phyloP scores from a whole-genome alignment of 2,113 vertebrate genomes.

The Odontesthes bonariensis region DNA sequence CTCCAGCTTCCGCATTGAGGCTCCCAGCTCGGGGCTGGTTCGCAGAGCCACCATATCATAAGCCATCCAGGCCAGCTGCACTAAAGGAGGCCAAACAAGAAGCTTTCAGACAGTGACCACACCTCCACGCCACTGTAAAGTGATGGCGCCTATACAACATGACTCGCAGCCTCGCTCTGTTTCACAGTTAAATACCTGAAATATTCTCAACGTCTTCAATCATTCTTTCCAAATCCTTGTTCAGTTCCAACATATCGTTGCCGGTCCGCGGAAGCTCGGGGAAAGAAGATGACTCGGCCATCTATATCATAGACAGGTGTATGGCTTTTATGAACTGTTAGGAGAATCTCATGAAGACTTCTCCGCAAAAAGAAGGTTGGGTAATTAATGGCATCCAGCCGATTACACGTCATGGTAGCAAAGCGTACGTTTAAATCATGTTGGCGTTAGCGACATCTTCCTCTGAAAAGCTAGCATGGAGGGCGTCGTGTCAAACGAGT shows the following conservation, averaged over 20 bases:
- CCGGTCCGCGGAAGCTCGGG: slow-evolving; percentile 4
- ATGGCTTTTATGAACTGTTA: neutral
- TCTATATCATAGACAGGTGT: slow-evolving; percentile 57
- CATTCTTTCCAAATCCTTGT: slow-evolving; percentile 73
- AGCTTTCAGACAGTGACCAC: neutral
- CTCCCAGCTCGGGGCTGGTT: slow-evolving; percentile 80
- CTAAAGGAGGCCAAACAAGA: slow-evolving; percentile 73
- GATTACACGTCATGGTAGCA: neutral
- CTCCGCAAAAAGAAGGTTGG: neutral
- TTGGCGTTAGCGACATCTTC: neutral
- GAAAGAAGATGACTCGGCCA: slow-evolving; percentile 44
- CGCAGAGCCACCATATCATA: slow-evolving; percentile 86
- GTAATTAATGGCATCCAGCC: no score
- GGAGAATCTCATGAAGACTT: neutral
- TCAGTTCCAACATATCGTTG: slow-evolving; percentile 51
- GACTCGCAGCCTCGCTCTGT: no score
- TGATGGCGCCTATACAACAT: no score
- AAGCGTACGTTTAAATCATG: neutral
- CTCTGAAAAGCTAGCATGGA: neutral
- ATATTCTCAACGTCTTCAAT: slow-evolving; percentile 72
- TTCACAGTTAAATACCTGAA: slow-evolving; percentile 56
- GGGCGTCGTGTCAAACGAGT: neutral
- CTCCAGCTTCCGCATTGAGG: slow-evolving; percentile 77
- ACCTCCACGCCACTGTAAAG: neutral
- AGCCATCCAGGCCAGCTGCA: slow-evolving; percentile 85